Percentiles rank a stretch among this genome's conserved stretches.
phyloP scores from a whole-genome alignment of 30 jellyfish, hydroid and myxozoan species.

The Hydractinia symbiolongicarpus region DNA sequence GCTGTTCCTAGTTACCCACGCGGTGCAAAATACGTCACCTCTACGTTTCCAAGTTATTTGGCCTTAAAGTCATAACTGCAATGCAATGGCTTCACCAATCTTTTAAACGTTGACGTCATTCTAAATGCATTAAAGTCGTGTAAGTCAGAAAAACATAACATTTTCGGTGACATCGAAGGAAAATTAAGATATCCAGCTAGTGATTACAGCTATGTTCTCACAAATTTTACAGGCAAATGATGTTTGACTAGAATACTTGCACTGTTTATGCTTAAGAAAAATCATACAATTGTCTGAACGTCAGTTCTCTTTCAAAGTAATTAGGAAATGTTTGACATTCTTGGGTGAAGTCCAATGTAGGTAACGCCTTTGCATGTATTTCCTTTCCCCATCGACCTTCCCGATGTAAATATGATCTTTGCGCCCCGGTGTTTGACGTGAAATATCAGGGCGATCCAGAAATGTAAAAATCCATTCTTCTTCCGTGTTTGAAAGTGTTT shows the following conservation, averaged over 20 bases:
- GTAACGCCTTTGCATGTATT: slow-evolving; percentile 40
- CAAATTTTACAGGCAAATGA: too few relatives aligned
- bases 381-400: slow-evolving; percentile 31
- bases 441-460: slow-evolving; percentile 19
- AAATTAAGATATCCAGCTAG: too few relatives aligned
- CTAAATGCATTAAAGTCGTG: too few relatives aligned
- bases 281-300: slow-evolving; percentile 18
- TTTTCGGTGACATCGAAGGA: too few relatives aligned
- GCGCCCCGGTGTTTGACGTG: slow-evolving; percentile 19
- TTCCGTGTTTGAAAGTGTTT: neutral
- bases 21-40: too few relatives aligned
- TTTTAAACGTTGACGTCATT: too few relatives aligned
- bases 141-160: too few relatives aligned
- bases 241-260: slow-evolving; percentile 13
- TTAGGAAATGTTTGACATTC: neutral
- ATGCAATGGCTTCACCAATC: too few relatives aligned
- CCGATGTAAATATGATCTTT: slow-evolving; percentile 24
- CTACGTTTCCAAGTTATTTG: too few relatives aligned
- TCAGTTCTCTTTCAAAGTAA: neutral
- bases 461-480: slow-evolving; percentile 11
- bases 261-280: slow-evolving; percentile 1
- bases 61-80: too few relatives aligned
- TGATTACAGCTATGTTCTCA: too few relatives aligned
- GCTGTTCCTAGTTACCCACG: too few relatives aligned
- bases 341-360: slow-evolving; percentile 32